These are phyloP conservation scores for Eubucco bourcierii DNA, from an alignment of 2,113 vertebrate genomes.

Conservation along the genomic window DNA sequence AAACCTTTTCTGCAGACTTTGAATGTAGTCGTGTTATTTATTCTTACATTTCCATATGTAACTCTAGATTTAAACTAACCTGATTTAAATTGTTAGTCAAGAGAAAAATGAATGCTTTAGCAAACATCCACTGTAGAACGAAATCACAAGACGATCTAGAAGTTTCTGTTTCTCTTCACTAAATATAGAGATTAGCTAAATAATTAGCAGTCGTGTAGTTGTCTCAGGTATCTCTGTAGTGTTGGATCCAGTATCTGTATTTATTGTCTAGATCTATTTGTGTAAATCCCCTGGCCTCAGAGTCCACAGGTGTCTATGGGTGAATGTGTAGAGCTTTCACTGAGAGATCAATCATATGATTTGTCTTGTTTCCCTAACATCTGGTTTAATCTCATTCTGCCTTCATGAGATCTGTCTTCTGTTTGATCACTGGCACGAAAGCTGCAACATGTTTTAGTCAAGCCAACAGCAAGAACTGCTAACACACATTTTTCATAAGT, in stretches of 20 bases:
- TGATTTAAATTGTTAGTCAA: too few species aligned
- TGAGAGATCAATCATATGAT: neutral
- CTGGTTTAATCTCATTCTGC: neutral
- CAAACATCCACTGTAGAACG: too few species aligned
- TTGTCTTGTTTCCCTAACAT: neutral
- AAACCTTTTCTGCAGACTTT: too few species aligned
- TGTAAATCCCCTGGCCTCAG: neutral
- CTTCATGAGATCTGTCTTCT: neutral
- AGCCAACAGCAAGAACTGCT: neutral
- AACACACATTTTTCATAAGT: neutral
- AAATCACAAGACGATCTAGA: too few species aligned
- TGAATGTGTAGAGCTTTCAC: neutral
- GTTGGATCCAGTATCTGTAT: neutral
- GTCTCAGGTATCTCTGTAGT: too few species aligned
- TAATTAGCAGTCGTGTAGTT: too few species aligned
- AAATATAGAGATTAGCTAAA: too few species aligned
- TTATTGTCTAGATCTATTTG: neutral
- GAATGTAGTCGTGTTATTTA: too few species aligned
- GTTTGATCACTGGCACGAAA: neutral
- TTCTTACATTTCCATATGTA: too few species aligned
- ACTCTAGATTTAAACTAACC: too few species aligned
- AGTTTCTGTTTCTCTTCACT: too few species aligned
- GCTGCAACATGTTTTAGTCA: neutral
- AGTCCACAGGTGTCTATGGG: neutral
- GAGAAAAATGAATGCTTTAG: too few species aligned